Percentiles rank a stretch among this genome's conserved stretches.
Evolutionary conservation across 2,797 vertebrate species (phyloP).

Genomic region (Epinephelus malabaricus): DNA sequence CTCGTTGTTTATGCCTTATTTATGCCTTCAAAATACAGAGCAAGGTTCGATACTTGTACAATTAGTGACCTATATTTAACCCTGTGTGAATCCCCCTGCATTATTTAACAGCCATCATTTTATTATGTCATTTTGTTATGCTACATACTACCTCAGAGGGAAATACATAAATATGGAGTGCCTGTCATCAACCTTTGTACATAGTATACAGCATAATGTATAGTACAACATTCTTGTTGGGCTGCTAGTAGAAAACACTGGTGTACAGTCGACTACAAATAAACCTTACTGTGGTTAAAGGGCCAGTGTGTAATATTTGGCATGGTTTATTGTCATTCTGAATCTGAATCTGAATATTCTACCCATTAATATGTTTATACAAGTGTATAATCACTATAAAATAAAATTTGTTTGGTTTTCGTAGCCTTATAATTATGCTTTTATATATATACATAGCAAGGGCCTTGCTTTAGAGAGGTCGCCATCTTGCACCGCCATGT

Average conservation of each 20-base stretch:
- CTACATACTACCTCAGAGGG: constrained; percentile 38
- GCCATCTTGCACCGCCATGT: too few relatives aligned
- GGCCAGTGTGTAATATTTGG: too few relatives aligned
- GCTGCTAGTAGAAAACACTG: constrained; percentile 5
- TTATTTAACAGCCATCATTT: constrained; percentile 63
- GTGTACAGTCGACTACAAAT: constrained; percentile 6
- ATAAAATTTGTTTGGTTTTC: too few relatives aligned
- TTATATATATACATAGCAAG: too few relatives aligned
- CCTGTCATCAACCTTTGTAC: constrained; percentile 9
- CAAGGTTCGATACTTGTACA: constrained; percentile 60
- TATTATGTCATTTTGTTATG: constrained; percentile 53
- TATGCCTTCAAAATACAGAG: constrained; percentile 65
- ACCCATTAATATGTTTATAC: too few relatives aligned
- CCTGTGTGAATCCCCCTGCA: constrained; percentile 46
- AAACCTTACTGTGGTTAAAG: constrained; percentile 1
- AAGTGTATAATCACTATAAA: too few relatives aligned
- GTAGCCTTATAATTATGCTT: too few relatives aligned
- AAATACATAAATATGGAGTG: constrained; percentile 32
- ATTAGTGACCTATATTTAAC: constrained; percentile 75
- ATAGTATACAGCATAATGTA: constrained; percentile 13
- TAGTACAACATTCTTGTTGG: constrained; percentile 5
- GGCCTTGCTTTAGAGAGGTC: too few relatives aligned
- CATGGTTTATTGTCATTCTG: too few relatives aligned
- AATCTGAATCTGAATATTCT: too few relatives aligned
- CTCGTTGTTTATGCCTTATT: constrained; percentile 76